Percentiles rank a stretch among this genome's conserved stretches.
These are phyloP conservation scores for Danio rerio DNA, from an alignment of 2,113 vertebrate species.

Conservation along the genomic window DNA sequence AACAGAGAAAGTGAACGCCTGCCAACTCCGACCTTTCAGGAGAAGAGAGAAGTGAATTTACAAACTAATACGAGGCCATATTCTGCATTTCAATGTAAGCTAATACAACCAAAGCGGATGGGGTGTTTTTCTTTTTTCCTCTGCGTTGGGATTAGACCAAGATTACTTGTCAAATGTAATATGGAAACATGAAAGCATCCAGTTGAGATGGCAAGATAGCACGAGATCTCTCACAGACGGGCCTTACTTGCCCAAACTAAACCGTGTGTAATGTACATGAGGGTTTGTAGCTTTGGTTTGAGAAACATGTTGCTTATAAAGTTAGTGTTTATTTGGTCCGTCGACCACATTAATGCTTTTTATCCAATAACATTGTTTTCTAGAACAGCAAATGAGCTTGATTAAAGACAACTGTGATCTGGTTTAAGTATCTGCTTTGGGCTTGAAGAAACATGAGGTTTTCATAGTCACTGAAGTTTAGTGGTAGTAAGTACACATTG, in stretches of 20 bases:
- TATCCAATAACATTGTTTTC: conserved; percentile 57
- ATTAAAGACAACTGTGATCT: conserved; percentile 48
- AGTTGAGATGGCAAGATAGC: conserved; percentile 28
- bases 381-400: conserved; percentile 53
- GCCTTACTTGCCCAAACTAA: conserved; percentile 13
- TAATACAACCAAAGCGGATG: conserved; percentile 39
- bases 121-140: conserved; percentile 34
- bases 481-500: background rate
- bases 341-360: conserved; percentile 66
- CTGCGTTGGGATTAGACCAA: background rate
- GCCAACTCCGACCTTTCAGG: conserved; percentile 49
- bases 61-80: conserved; percentile 48
- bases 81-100: conserved; percentile 48
- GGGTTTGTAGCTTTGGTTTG: conserved; percentile 43
- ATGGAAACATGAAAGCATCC: conserved; percentile 11
- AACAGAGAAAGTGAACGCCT: conserved; percentile 52
- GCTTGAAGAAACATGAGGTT: conserved; percentile 34
- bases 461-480: conserved; percentile 1
- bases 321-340: conserved; percentile 66
- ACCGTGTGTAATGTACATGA: conserved; percentile 12
- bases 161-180: conserved; percentile 28
- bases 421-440: conserved; percentile 8
- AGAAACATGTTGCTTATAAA: conserved; percentile 70
- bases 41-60: conserved; percentile 49
- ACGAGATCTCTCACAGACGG: conserved; percentile 23